Conservation (phyloP, 2,888 invertebrate genomes). For the Leptogaster cylindrica region DNA sequence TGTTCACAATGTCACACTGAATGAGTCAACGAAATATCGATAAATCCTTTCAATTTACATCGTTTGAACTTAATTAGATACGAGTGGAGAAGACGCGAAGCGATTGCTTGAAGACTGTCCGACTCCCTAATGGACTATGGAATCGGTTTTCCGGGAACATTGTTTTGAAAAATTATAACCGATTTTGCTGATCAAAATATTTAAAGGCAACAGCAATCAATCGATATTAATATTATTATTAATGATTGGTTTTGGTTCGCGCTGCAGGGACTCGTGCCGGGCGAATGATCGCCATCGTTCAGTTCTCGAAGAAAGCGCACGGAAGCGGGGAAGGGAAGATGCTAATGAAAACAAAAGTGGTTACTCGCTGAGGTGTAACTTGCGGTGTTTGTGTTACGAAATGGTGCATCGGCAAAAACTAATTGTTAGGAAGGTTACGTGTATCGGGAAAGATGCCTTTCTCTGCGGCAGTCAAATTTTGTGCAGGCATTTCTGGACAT, state of each 20-base stretch:
- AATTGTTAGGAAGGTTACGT: slow-evolving; percentile 9
- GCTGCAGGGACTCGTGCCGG: neutral
- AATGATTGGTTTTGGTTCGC: neutral
- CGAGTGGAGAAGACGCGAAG: no score
- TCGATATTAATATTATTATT: no score
- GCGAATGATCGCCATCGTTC: no score
- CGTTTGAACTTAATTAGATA: no score
- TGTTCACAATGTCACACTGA: no score
- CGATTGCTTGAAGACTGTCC: no score
- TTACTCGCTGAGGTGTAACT: no score
- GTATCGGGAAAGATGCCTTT: slow-evolving; percentile 23
- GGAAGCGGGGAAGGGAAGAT: neutral
- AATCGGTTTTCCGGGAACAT: no score
- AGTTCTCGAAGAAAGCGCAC: neutral
- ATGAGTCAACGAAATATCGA: no score
- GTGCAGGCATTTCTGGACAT: neutral
- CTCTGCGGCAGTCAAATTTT: slow-evolving; percentile 7
- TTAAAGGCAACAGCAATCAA: neutral
- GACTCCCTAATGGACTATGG: no score
- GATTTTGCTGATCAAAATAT: slow-evolving; percentile 1
- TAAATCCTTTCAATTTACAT: no score
- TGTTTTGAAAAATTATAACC: slow-evolving; percentile 5
- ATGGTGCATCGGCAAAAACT: neutral
- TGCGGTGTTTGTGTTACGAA: slow-evolving; percentile 22
- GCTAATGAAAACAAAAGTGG: slow-evolving; percentile 27